Evolutionary conservation across 1,140 invertebrate species (phyloP).

Genomic region (Aphis gossypii): DNA sequence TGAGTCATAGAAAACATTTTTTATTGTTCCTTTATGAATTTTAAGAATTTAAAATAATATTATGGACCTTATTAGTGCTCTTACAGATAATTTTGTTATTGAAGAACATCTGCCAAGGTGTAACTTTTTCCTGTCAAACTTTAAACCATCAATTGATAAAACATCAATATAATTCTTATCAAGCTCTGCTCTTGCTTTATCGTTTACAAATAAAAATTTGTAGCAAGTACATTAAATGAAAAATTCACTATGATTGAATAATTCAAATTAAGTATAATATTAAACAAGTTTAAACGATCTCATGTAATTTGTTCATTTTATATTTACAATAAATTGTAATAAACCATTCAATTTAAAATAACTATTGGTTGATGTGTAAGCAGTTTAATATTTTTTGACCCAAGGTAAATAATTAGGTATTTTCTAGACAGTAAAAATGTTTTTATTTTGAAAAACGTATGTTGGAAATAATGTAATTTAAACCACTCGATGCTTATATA

Average conservation of each 20-base stretch:
- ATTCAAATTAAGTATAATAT: neutral
- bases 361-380: neutral
- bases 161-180: no score
- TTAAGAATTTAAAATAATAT: no score
- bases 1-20: no score
- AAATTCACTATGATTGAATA: neutral
- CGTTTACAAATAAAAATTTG: no score
- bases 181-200: no score
- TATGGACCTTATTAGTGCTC: no score
- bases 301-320: neutral
- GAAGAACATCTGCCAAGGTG: no score
- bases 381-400: neutral
- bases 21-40: no score
- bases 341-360: neutral
- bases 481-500: neutral
- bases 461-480: neutral
- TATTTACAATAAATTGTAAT: neutral
- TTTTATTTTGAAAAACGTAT: neutral
- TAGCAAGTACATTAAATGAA: neutral
- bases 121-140: no score
- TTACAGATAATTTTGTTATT: no score
- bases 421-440: neutral
- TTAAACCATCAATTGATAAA: no score
- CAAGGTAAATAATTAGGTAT: neutral
- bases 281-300: neutral